Conservation (phyloP, 1,140 invertebrate species). For the Lucilia sericata region DNA sequence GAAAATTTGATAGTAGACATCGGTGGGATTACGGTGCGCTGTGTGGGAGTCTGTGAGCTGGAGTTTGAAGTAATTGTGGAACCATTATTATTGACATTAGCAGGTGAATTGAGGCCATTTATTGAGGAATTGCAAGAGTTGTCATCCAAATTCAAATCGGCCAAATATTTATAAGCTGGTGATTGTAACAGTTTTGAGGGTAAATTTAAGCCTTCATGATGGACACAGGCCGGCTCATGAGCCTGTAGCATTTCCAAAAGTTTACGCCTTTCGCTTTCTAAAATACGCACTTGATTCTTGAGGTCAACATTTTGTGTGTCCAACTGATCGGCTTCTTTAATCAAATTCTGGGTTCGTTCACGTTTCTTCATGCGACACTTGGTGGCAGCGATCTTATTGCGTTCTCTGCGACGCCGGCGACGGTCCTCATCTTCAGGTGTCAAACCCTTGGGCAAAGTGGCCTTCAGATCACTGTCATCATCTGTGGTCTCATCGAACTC, state of each 20-base stretch:
- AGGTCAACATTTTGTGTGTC: conserved; percentile 89
- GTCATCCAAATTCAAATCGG: conserved; percentile 52
- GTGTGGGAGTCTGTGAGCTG: conserved; percentile 40
- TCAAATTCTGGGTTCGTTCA: conserved; percentile 86
- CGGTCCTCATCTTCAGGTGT: conserved; percentile 93
- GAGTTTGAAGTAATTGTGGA: conserved; percentile 19
- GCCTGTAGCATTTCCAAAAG: conserved; percentile 75
- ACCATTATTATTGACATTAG: conserved; percentile 13
- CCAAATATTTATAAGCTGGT: conserved; percentile 61
- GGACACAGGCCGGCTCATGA: conserved; percentile 72
- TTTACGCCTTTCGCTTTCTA: conserved; percentile 74
- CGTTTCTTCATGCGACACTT: conserved; percentile 95
- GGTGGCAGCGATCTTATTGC: conserved; percentile 95
- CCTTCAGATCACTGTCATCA: conserved; percentile 61
- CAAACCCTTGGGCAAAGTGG: conserved; percentile 68
- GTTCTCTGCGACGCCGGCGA: conserved; percentile 82
- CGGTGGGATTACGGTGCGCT: conserved; percentile 61
- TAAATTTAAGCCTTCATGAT: conserved; percentile 65
- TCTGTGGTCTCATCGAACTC: conserved; percentile 63
- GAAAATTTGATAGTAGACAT: conserved; percentile 66
- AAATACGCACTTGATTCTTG: conserved; percentile 80
- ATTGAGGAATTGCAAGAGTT: background rate
- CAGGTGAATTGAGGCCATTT: conserved; percentile 41
- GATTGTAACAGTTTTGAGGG: conserved; percentile 60
- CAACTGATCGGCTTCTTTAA: conserved; percentile 86